A percentile compares a stretch with the other conserved stretches of the same genome.
Evolutionary conservation across 1,140 invertebrate genomes (phyloP).

Genomic region (Acromyrmex echinatior): DNA sequence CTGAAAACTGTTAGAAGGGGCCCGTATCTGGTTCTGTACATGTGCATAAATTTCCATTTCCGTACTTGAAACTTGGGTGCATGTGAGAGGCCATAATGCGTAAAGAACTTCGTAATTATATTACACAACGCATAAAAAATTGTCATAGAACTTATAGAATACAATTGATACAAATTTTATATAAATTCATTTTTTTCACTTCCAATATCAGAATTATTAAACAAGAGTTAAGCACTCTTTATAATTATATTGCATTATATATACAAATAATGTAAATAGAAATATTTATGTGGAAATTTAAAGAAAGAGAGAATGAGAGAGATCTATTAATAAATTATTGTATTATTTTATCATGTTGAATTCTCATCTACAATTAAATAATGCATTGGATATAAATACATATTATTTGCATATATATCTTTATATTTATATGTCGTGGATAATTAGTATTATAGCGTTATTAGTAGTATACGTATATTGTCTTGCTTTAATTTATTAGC

Average conservation of each 20-base stretch:
- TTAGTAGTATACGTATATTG: neutral
- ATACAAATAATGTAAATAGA: neutral
- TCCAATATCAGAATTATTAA: neutral
- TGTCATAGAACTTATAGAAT: neutral
- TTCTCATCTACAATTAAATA: neutral
- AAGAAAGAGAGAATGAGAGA: too few species aligned
- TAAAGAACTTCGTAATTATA: neutral
- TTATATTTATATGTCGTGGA: neutral
- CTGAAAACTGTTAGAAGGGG: conserved; percentile 37
- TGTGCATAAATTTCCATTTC: conserved; percentile 46
- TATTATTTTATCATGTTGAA: neutral
- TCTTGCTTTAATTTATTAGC: conserved; percentile 30
- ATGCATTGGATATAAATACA: neutral
- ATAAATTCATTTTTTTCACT: conserved; percentile 5
- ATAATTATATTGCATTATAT: neutral
- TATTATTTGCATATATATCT: neutral
- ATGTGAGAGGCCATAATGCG: neutral
- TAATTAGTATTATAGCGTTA: neutral
- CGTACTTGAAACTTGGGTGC: conserved; percentile 9
- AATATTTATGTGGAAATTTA: neutral
- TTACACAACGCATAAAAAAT: neutral
- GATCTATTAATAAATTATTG: neutral
- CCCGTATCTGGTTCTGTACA: conserved; percentile 56
- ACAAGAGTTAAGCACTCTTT: neutral
- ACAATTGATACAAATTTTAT: neutral